These are phyloP conservation scores for Philonicus albiceps DNA, from an alignment of 2,888 invertebrate genomes.

Conservation along the genomic window DNA sequence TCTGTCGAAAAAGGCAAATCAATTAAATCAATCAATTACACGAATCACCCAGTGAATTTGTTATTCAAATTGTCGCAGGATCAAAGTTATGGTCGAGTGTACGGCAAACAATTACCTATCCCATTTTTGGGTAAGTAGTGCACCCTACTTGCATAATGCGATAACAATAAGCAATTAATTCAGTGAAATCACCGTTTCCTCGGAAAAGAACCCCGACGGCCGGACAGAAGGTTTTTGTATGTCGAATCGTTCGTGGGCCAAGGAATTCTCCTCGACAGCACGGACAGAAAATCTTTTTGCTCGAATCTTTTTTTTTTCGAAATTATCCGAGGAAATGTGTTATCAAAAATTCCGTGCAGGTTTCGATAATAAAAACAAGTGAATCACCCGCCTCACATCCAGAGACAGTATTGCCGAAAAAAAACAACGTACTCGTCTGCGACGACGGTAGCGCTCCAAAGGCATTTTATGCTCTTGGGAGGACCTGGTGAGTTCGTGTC, in stretches of 20 bases:
- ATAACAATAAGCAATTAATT: neutral
- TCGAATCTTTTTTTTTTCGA: neutral
- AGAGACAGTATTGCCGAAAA: neutral
- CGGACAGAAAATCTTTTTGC: neutral
- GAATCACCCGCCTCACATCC: constrained; percentile 2
- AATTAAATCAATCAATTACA: constrained; percentile 1
- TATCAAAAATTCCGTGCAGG: constrained; percentile 40
- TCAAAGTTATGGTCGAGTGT: neutral
- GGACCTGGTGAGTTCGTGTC: constrained; percentile 1
- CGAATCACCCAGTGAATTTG: neutral
- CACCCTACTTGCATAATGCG: constrained; percentile 62
- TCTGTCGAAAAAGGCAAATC: neutral
- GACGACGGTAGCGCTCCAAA: neutral
- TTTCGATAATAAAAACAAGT: constrained; percentile 37
- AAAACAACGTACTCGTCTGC: neutral
- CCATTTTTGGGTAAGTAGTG: constrained; percentile 63
- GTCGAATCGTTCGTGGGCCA: neutral
- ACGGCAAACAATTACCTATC: constrained; percentile 46
- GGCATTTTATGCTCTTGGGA: neutral
- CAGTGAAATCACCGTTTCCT: neutral
- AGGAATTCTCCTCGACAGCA: constrained; percentile 23
- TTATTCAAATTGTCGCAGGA: constrained; percentile 26
- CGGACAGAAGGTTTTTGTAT: constrained; percentile 1
- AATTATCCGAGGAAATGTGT: constrained; percentile 25
- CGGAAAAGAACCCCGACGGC: neutral